Conservation (phyloP, 2,888 invertebrate genomes). For the Cheilosia impressa region DNA sequence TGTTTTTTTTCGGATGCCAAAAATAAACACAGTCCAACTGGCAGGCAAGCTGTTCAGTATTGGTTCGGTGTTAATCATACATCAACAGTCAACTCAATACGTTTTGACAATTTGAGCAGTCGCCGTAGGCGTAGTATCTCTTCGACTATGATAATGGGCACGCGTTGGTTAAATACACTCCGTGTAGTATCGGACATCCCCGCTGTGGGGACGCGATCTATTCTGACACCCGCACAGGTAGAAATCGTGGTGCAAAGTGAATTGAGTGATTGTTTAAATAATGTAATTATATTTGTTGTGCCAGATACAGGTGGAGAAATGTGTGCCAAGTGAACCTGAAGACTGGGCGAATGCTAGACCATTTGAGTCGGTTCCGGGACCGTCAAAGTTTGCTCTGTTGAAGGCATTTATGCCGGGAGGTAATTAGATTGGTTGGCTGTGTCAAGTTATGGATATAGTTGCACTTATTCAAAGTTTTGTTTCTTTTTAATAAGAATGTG, state of each 20-base stretch:
- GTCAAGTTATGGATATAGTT: too few relatives aligned
- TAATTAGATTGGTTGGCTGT: neutral
- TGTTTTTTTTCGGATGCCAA: neutral
- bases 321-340: constrained; percentile 33
- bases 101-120: neutral
- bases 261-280: neutral
- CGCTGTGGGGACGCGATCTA: constrained; percentile 22
- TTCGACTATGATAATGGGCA: constrained; percentile 32
- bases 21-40: neutral
- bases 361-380: constrained; percentile 58
- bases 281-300: neutral
- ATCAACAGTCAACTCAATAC: neutral
- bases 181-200: constrained; percentile 18
- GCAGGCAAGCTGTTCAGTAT: neutral
- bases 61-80: neutral
- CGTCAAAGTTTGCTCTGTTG: constrained; percentile 53
- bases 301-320: constrained; percentile 37
- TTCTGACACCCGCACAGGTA: constrained; percentile 47
- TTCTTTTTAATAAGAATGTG: too few relatives aligned
- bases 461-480: too few relatives aligned
- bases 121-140: constrained; percentile 14
- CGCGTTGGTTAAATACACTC: constrained; percentile 42
- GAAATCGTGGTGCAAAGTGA: neutral
- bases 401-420: constrained; percentile 70
- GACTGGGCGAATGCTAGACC: constrained; percentile 44